phyloP scores from a whole-genome alignment of 2,888 invertebrate genomes.

The Cephus pulcher region DNA sequence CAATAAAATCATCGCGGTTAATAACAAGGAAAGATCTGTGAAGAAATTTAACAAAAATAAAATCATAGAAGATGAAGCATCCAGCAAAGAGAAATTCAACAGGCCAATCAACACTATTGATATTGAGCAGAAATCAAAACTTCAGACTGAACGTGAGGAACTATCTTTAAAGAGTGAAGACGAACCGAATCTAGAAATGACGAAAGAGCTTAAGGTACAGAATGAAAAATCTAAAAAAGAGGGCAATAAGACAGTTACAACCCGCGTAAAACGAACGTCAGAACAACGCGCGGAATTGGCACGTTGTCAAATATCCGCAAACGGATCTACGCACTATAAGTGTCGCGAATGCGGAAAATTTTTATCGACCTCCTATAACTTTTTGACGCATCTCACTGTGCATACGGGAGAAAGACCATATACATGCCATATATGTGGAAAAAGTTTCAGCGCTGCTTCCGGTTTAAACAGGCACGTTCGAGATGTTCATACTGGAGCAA shows the following conservation, averaged over 20 bases:
- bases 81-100: not conserved
- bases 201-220: not conserved
- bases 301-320: slow-evolving; percentile 45
- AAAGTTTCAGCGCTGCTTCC: slow-evolving; percentile 53
- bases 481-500: slow-evolving; percentile 49
- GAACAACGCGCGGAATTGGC: slow-evolving; percentile 9
- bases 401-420: slow-evolving; percentile 51
- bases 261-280: not conserved
- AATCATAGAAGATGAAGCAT: not conserved
- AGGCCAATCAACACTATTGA: not conserved
- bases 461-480: slow-evolving; percentile 53
- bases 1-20: not conserved
- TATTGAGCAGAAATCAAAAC: not conserved
- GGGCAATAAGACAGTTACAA: not conserved
- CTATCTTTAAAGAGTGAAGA: not conserved
- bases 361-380: slow-evolving; percentile 71
- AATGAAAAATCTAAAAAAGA: not conserved
- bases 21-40: not conserved
- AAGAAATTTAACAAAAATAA: not conserved
- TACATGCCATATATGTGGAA: slow-evolving; percentile 53
- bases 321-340: slow-evolving; percentile 69
- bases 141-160: not conserved
- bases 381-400: slow-evolving; percentile 41
- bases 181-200: not conserved
- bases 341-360: slow-evolving; percentile 71